Evolutionary conservation across 2,888 invertebrate species (phyloP).

Genomic region (Caenorhabditis sulstoni): DNA sequence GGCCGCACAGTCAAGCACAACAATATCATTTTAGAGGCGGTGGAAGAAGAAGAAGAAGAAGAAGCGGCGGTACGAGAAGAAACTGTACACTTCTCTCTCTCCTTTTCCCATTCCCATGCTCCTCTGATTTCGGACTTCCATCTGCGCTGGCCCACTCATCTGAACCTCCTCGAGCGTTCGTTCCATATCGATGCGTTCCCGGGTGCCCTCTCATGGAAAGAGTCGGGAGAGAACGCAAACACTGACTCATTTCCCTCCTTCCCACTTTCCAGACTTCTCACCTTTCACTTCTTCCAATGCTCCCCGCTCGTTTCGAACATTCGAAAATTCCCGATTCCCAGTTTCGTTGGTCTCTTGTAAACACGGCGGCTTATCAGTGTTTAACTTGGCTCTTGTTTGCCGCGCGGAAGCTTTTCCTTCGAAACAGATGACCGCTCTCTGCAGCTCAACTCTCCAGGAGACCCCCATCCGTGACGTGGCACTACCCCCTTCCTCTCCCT

Average conservation of each 20-base stretch:
- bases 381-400: constrained; percentile 3
- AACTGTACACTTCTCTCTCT: constrained; percentile 38
- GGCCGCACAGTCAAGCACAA: constrained; percentile 53
- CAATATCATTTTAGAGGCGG: constrained; percentile 49
- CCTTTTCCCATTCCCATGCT: not conserved
- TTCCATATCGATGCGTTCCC: too few species aligned
- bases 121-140: not conserved
- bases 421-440: not conserved
- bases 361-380: constrained; percentile 17
- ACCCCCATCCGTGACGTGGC: constrained; percentile 43
- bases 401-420: constrained; percentile 16
- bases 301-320: constrained; percentile 37
- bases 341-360: not conserved
- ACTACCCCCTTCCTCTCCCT: constrained; percentile 2
- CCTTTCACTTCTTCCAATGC: constrained; percentile 37
- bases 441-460: too few species aligned
- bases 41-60: constrained; percentile 9
- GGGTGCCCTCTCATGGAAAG: too few species aligned
- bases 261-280: not conserved
- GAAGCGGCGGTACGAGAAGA: constrained; percentile 11
- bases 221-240: constrained; percentile 54
- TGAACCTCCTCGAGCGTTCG: too few species aligned
- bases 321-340: constrained; percentile 3
- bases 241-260: constrained; percentile 32
- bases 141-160: too few species aligned